Conservation (phyloP, 2,888 invertebrate species). For the Lycocerus yunnanus region DNA sequence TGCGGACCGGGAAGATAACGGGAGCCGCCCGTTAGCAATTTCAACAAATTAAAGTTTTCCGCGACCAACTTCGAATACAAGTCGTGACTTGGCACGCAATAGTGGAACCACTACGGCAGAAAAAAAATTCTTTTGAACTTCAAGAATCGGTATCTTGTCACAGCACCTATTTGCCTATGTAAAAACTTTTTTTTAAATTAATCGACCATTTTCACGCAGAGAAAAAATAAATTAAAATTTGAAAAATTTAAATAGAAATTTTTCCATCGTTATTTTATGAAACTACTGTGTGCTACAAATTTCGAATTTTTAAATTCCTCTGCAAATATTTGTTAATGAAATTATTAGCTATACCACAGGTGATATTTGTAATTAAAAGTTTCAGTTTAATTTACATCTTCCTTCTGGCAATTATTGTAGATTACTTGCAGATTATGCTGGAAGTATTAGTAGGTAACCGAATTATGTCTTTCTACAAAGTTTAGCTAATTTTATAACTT, state of each 20-base stretch:
- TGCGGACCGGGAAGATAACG: constrained; percentile 35
- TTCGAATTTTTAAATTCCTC: background rate
- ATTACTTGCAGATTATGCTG: background rate
- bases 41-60: constrained; percentile 40
- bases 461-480: background rate
- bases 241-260: background rate
- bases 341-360: background rate
- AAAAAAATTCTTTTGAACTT: background rate
- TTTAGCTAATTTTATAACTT: background rate
- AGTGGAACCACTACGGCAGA: background rate
- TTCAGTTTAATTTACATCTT: background rate
- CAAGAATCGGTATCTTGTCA: background rate
- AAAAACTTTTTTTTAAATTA: background rate
- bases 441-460: background rate
- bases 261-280: background rate
- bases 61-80: constrained; percentile 20
- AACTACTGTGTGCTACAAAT: background rate
- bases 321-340: background rate
- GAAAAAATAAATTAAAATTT: background rate
- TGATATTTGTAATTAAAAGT: background rate
- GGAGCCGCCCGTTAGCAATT: constrained; percentile 35
- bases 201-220: background rate
- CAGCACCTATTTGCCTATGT: background rate
- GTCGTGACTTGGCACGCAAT: constrained; percentile 27
- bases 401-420: background rate